Base-by-base conservation (phyloP, 1,140 invertebrate genomes). In the Brachionus manjavacas region DNA sequence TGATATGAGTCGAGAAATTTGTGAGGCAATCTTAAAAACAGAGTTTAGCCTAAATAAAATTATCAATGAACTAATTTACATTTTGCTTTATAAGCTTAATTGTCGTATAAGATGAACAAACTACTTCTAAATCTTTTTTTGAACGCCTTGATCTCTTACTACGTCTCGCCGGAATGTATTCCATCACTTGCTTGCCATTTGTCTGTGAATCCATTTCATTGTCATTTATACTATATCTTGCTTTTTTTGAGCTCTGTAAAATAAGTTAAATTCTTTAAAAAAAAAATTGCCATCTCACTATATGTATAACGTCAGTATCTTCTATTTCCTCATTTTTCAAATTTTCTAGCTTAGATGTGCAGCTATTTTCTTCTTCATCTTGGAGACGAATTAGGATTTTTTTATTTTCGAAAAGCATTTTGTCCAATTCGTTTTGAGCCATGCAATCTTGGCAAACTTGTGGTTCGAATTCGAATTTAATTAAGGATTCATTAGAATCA, bases 331-430 rank as follows among this genome's bases (percentile, higher is more conserved):
- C 68, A 39, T 39, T 72, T 12, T 72, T 72, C 16, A 41, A 43
- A 25, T 43, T 60, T 60, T 60, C 52, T 0, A 41, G 4, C 8
- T 41, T 46, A 4, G 9, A 11, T 12, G 41, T 11, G 2, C 7
- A 49, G 25, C 3, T n/a, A 14, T 39, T 43, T 11, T 76, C 72
- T 49, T 76, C 72, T 3, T 76, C 72, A 49, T 49, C 43, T 49
- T 76, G 41, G 11, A 16, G n/a, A 20, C 72, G 39, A 12, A 76
- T 76, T 1, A 76, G 39, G 12, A 76, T 76, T 76, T 76, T 76
- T 76, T 76, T 76, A 76, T 76, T 76, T 31, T 76, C 72, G n/a
- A 76, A 76, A 25, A 76, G n/a, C 7, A 49, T 49, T 49, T 49
- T 76, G n/a, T 76, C 72, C 12, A 76, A 12, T 25, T 76, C 41